These are phyloP conservation scores for Xestia rhomboidea DNA, from an alignment of 2,888 invertebrate genomes.

Conservation along the genomic window DNA sequence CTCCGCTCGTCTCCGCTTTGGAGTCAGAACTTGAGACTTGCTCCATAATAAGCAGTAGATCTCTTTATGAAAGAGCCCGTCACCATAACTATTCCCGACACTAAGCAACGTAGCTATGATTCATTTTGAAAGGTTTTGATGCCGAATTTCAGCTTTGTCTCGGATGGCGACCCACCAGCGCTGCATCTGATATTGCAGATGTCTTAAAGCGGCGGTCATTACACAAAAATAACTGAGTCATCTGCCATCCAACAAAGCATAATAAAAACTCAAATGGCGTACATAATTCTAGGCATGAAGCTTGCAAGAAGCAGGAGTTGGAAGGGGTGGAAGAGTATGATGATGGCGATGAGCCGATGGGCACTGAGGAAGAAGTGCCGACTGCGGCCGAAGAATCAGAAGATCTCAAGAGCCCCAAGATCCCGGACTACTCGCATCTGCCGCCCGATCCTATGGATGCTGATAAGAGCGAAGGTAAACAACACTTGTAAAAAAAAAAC, in stretches of 20 bases:
- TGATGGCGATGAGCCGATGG: conserved; percentile 49
- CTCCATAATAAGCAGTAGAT: not conserved
- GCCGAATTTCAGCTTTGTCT: not conserved
- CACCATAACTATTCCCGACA: not conserved
- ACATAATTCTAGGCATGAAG: conserved; percentile 72
- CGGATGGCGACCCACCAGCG: not conserved
- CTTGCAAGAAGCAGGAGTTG: conserved; percentile 71
- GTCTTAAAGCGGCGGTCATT: no score
- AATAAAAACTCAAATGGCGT: not conserved
- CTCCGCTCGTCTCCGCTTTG: not conserved
- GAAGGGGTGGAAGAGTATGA: conserved; percentile 72
- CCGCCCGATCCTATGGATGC: conserved; percentile 83
- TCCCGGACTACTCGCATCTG: conserved; percentile 85
- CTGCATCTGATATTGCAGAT: not conserved
- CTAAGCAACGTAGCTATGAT: not conserved
- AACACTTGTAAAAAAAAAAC: not conserved
- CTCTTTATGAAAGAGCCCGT: not conserved
- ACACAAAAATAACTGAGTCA: no score
- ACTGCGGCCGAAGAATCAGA: conserved; percentile 69
- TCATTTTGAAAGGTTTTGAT: not conserved
- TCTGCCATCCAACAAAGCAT: not conserved
- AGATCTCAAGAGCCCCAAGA: conserved; percentile 81
- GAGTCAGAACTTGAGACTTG: not conserved
- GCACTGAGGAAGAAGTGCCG: conserved; percentile 62
- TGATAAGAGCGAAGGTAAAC: conserved; percentile 64